Conservation (phyloP, 2,113 vertebrate genomes). For the Oncorhynchus kisutch region DNA sequence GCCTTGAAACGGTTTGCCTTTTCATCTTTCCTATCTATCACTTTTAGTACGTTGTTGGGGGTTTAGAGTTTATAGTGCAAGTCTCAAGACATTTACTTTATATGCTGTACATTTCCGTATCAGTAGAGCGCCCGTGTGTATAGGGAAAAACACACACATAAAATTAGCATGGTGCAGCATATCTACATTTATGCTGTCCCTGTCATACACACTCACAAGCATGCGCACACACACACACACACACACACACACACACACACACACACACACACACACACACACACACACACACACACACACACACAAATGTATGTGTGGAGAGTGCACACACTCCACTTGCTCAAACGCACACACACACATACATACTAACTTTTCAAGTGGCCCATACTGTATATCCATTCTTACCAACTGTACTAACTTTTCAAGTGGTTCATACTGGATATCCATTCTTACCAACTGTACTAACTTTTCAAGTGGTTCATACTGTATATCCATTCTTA, state of each 20-base stretch:
- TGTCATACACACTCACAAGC: background rate
- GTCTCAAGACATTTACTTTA: slow-evolving; percentile 4
- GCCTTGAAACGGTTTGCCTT: slow-evolving; percentile 25
- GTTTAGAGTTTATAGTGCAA: background rate
- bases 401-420: background rate
- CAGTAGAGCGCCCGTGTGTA: background rate
- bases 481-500: background rate
- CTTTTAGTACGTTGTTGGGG: slow-evolving; percentile 12
- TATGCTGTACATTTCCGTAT: slow-evolving; percentile 25
- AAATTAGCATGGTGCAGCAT: too few relatives aligned
- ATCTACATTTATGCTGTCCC: background rate
- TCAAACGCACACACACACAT: slow-evolving; percentile 42
- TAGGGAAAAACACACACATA: slow-evolving; percentile 7
- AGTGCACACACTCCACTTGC: slow-evolving; percentile 42
- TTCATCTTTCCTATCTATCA: slow-evolving; percentile 25
- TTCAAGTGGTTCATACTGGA: too few relatives aligned
- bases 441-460: background rate
- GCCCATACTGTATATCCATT: background rate
- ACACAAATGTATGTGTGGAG: slow-evolving; percentile 3
- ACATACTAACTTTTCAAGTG: slow-evolving; percentile 9
- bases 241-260: too few relatives aligned
- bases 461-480: too few relatives aligned
- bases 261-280: slow-evolving; percentile 10
- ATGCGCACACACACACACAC: too few relatives aligned
- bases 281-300: slow-evolving; percentile 1